Evolutionary conservation across 2,888 invertebrate species (phyloP), one percentile per base, ranked within the genome.

Genomic region (Homarus gammarus): DNA sequence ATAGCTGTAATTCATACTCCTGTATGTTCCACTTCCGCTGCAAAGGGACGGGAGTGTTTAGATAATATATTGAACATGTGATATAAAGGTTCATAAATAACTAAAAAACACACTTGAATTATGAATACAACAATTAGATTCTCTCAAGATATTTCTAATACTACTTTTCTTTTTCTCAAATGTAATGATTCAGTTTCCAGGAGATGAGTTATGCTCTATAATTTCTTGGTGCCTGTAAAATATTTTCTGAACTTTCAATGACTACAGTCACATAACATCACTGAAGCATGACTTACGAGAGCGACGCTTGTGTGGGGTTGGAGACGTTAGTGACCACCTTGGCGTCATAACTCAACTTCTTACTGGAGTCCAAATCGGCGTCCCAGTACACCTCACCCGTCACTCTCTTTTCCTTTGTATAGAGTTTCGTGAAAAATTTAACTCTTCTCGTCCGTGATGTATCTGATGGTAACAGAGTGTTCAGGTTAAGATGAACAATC

Each of bases 371-470:
- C 10, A 36, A 6, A 44, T 88, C 88, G 3, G 77, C 83, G 78
- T 88, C 68, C 88, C 88, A 88, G 44, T n/a, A 44, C 12, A 88
- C 27, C 44, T 68, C 84, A 38, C 51, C 70, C 38, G 64, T 83
- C 15, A 56, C 49, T 36, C 61, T 64, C 49, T 88, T 56, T 27
- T 27, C 68, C 44, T 38, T 56, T 2, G 64, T 15, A 56, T 84
- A 75, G 61, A 88, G 22, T 44, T 88, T 77, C 8, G 38, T 18
- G 31, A 88, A 88, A 15, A 68, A 51, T 70, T 84, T 88, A 3
- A 88, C 31, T 12, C 84, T 27, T 10, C 78, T 83, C 51, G 49
- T 56, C 49, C 27, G 22, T 6, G 61, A 40, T 22, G 68, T 78
- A 12, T 68, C 38, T 38, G 88, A 78, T 1, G 44, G 31, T 6